Percentiles rank a stretch among this genome's conserved stretches.
These are phyloP conservation scores for Trichomycterus rosablanca DNA, from an alignment of 2,113 vertebrate genomes.

Conservation along the genomic window DNA sequence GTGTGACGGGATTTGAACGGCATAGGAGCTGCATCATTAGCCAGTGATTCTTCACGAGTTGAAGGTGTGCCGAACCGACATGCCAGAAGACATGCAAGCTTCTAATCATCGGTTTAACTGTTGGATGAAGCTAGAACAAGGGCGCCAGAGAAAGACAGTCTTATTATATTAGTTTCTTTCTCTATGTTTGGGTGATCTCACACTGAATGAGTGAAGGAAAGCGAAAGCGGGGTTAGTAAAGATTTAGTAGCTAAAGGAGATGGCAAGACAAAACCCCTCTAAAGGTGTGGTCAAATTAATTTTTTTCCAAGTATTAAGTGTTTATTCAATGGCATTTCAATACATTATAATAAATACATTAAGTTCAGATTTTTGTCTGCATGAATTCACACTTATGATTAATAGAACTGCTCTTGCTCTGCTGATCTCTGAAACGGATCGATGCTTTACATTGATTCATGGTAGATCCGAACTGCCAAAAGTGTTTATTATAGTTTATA, in stretches of 20 bases:
- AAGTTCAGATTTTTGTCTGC: too few relatives aligned
- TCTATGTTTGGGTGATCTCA: not conserved
- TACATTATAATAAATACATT: too few relatives aligned
- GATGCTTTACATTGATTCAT: too few relatives aligned
- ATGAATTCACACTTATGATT: too few relatives aligned
- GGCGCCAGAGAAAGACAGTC: not conserved
- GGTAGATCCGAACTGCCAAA: too few relatives aligned
- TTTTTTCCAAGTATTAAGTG: too few relatives aligned
- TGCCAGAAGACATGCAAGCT: slow-evolving; percentile 21
- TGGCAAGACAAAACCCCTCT: slow-evolving; percentile 7
- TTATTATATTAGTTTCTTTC: not conserved
- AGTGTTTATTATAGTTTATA: too few relatives aligned
- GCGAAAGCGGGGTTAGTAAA: slow-evolving; percentile 27
- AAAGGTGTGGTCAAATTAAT: too few relatives aligned
- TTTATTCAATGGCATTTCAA: too few relatives aligned
- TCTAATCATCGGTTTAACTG: slow-evolving; percentile 16
- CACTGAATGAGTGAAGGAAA: not conserved
- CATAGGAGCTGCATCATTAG: slow-evolving; percentile 35
- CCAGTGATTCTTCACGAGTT: slow-evolving; percentile 11
- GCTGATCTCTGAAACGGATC: too few relatives aligned
- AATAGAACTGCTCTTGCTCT: too few relatives aligned
- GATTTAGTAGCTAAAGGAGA: slow-evolving; percentile 12
- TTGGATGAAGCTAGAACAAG: not conserved
- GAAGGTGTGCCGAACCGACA: slow-evolving; percentile 7
- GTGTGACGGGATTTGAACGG: slow-evolving; percentile 10